Base-by-base conservation (phyloP, 2,888 invertebrate species). In the Leptinotarsa peninsularis region DNA sequence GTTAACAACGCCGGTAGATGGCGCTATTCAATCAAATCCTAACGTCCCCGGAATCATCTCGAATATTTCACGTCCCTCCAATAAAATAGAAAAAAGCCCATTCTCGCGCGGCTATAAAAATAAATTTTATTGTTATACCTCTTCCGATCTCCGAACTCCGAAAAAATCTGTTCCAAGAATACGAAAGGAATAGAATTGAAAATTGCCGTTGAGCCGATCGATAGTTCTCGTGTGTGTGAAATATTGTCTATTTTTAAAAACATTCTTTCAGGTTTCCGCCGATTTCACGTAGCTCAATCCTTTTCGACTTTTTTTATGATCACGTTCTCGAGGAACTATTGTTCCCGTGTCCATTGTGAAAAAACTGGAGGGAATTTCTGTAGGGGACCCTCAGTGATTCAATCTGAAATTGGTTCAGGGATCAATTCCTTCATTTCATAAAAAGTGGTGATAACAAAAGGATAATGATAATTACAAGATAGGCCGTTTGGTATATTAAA, bases 241-340 rank as follows among this genome's bases (percentile, higher is more conserved):
- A 77, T 79, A 77, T 79, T 73, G 71, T 79, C 75, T 79, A 79
- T 77, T 79, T 78, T 77, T 75, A 75, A 75, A 78, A 77, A 77
- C 78, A 76, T 78, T 76, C 78, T 54, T 73, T 72, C 71, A 73
- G 60, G 75, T 73, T 75, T 74, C n/a, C 67, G 52, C 54, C 18
- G 43, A 67, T 76, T 76, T 76, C 76, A 78, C 76, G 68, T 67
- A 71, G 27, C 73, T 21, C 66, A 71, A 71, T 72, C 66, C 67
- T 70, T 73, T 76, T 73, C 73, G 66, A 73, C 60, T 33, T 52
- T 70, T 75, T 75, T 68, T 69, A 74, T 58, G 66, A 69, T 68
- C 33, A 43, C 69, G 58, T 21, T 49, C n/a, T 43, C 43, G 33
- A 10, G 23, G 33, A 43, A 63, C 70, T 70, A 70, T 70, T 70